Percentiles rank a stretch among this genome's conserved stretches.
phyloP scores from a whole-genome alignment of 2,113 vertebrate species.

The Monopterus albus region DNA sequence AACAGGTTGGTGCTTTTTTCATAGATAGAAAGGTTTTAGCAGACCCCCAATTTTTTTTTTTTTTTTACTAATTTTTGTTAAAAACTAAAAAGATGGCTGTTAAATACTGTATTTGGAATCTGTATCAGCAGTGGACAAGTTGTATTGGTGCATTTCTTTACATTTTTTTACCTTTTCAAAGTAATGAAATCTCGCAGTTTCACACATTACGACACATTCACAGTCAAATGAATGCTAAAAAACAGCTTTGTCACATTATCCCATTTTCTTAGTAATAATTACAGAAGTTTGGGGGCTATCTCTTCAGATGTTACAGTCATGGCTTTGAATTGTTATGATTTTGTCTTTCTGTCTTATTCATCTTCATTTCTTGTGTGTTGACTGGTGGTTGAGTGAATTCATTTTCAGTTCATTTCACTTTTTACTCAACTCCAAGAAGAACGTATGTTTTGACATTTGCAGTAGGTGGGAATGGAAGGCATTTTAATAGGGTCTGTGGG shows the following conservation, averaged over 20 bases:
- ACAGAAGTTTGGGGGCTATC: slow-evolving; percentile 44
- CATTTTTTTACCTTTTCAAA: no score
- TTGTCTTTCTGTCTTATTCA: slow-evolving; percentile 45
- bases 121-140: background rate
- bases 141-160: slow-evolving; percentile 34
- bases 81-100: no score
- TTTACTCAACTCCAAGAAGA: background rate
- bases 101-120: slow-evolving; percentile 3
- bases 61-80: no score
- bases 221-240: background rate
- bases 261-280: slow-evolving; percentile 13
- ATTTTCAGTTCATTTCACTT: slow-evolving; percentile 40
- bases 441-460: slow-evolving; percentile 17
- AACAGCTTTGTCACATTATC: background rate
- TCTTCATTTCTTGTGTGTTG: slow-evolving; percentile 72
- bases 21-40: background rate
- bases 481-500: background rate
- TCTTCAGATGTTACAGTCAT: slow-evolving; percentile 38
- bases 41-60: no score
- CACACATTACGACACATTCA: background rate
- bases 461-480: background rate
- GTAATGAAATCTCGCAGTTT: slow-evolving; percentile 4
- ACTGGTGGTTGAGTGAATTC: slow-evolving; percentile 22
- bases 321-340: slow-evolving; percentile 8
- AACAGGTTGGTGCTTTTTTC: background rate